phyloP scores from a whole-genome alignment of 2,797 vertebrate genomes.

The Nyctibius grandis region DNA sequence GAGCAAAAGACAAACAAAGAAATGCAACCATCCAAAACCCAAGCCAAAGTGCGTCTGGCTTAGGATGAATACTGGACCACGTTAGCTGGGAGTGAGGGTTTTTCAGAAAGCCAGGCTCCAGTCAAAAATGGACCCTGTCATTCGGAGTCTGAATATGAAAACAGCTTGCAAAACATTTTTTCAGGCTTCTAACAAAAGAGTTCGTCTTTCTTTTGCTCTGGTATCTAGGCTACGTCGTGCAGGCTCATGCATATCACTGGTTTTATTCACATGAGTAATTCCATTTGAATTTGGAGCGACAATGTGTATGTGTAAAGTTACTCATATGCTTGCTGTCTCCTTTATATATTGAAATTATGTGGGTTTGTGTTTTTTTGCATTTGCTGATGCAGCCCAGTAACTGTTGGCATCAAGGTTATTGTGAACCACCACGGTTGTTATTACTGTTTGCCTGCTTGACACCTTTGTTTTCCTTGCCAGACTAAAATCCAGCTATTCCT shows the following conservation, averaged over 20 bases:
- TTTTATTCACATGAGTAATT: constrained; percentile 65
- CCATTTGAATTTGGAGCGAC: constrained; percentile 54
- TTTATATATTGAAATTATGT: constrained; percentile 51
- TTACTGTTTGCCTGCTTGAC: neutral
- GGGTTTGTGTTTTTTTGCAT: neutral
- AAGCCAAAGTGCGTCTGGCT: constrained; percentile 35
- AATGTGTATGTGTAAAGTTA: constrained; percentile 33
- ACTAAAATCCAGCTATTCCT: neutral
- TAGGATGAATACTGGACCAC: constrained; percentile 38
- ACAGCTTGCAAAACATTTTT: constrained; percentile 63
- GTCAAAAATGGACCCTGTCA: constrained; percentile 40
- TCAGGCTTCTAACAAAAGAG: constrained; percentile 50
- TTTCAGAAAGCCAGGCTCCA: constrained; percentile 26
- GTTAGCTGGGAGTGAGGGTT: constrained; percentile 9
- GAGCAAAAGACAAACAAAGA: constrained; percentile 56
- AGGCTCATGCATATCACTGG: constrained; percentile 54
- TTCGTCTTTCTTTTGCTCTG: constrained; percentile 53
- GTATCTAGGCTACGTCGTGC: constrained; percentile 64
- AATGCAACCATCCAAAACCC: constrained; percentile 46
- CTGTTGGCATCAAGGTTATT: constrained; percentile 9
- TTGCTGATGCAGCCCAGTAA: neutral
- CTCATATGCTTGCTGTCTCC: constrained; percentile 25
- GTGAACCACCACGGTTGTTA: neutral
- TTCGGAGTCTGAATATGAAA: constrained; percentile 52
- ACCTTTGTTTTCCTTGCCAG: constrained; percentile 39